Conservation (phyloP, 1,140 invertebrate genomes). For the Drosophila punjabiensis region DNA sequence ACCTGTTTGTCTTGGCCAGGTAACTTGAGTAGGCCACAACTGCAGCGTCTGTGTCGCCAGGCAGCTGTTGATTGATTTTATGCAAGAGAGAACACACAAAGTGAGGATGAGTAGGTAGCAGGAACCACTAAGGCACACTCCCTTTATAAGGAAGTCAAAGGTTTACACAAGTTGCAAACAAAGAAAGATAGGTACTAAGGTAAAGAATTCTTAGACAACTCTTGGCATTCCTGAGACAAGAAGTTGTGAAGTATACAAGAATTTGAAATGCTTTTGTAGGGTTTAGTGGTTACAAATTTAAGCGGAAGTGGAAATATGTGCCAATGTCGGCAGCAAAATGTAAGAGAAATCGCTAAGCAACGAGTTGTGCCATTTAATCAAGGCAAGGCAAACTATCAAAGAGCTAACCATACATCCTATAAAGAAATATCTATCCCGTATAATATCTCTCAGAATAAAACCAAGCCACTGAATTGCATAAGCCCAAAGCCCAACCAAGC, state of each 20-base stretch:
- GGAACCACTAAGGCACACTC: neutral
- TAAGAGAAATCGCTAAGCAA: neutral
- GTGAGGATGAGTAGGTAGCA: constrained; percentile 24
- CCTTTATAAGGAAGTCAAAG: constrained; percentile 29
- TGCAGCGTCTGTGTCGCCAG: constrained; percentile 11
- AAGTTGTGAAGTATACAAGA: neutral
- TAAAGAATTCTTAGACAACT: neutral
- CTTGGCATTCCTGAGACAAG: neutral
- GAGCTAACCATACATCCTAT: neutral
- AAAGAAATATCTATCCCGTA: neutral
- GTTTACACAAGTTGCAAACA: constrained; percentile 8
- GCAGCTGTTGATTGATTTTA: constrained; percentile 80
- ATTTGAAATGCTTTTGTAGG: neutral
- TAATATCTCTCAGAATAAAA: constrained; percentile 5
- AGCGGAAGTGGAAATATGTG: neutral
- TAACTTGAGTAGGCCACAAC: constrained; percentile 59
- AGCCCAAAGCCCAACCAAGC: neutral
- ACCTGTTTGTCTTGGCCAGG: constrained; percentile 28
- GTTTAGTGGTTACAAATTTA: neutral
- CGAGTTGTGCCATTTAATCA: neutral
- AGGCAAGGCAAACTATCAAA: too few species aligned
- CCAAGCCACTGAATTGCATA: constrained; percentile 7
- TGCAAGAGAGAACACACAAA: constrained; percentile 59
- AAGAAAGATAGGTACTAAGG: neutral
- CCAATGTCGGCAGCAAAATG: neutral